Evolutionary conservation across 2,113 vertebrate species (phyloP).

Genomic region (Plectropomus leopardus): DNA sequence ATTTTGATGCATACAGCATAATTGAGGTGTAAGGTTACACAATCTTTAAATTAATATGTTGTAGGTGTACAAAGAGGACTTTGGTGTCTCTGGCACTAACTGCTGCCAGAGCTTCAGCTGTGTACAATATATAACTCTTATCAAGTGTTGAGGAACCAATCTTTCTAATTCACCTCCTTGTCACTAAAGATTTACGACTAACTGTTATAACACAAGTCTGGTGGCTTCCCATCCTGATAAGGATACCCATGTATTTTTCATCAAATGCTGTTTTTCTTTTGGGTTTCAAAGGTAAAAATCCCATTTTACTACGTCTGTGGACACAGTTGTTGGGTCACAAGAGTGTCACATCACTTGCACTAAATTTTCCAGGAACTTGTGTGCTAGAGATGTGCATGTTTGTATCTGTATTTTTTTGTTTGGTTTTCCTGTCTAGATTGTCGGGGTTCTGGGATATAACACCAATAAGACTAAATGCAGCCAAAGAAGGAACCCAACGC

Average conservation of each 20-base stretch:
- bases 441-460: neutral
- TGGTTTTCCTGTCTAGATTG: neutral
- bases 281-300: neutral
- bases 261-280: neutral
- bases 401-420: neutral
- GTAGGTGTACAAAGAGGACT: neutral
- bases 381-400: neutral
- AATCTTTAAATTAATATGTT: neutral
- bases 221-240: neutral
- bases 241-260: neutral
- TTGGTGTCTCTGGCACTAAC: neutral
- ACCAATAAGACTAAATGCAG: too few relatives aligned
- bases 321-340: neutral
- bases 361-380: neutral
- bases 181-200: constrained; percentile 31
- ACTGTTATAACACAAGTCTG: neutral
- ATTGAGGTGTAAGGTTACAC: neutral
- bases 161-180: constrained; percentile 28
- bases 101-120: neutral
- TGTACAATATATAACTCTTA: constrained; percentile 10
- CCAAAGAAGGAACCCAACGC: too few relatives aligned
- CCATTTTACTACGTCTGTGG: neutral
- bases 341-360: neutral
- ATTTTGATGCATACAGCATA: neutral
- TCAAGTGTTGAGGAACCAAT: neutral